A percentile compares a stretch with the other conserved stretches of the same genome.
phyloP scores from a whole-genome alignment of 2,797 vertebrate genomes.

The Phalanger gymnotis region DNA sequence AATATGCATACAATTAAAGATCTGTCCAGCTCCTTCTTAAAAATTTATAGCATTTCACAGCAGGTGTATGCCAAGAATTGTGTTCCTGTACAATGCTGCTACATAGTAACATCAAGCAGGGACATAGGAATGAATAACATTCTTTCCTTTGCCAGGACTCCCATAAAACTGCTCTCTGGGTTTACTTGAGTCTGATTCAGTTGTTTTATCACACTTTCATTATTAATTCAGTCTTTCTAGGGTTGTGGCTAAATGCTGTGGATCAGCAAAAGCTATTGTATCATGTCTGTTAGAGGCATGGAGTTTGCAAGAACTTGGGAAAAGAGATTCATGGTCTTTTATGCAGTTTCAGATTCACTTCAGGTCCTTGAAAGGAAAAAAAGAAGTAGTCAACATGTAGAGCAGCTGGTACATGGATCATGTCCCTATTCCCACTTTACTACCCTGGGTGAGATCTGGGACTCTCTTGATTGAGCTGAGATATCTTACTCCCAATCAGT shows the following conservation, averaged over 20 bases:
- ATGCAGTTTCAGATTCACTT: neutral
- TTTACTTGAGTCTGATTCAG: neutral
- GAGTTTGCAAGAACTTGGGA: neutral
- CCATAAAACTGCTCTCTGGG: neutral
- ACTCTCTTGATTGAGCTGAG: neutral
- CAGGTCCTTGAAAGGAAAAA: neutral
- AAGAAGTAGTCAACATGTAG: neutral
- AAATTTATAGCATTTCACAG: neutral
- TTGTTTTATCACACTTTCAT: neutral
- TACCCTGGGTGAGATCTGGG: neutral
- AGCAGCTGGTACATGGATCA: neutral
- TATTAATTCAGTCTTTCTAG: neutral
- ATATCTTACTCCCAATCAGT: neutral
- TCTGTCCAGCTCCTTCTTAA: neutral
- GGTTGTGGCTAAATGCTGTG: neutral
- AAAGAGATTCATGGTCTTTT: neutral
- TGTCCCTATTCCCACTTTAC: neutral
- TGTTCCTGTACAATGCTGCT: neutral
- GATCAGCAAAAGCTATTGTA: neutral
- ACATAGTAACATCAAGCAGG: neutral
- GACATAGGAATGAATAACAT: neutral
- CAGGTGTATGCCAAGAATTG: neutral
- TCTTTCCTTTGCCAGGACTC: neutral
- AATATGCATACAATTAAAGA: neutral
- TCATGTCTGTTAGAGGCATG: neutral